Evolutionary conservation across 2,797 vertebrate species (phyloP).

Genomic region (Distichodus sexfasciatus): DNA sequence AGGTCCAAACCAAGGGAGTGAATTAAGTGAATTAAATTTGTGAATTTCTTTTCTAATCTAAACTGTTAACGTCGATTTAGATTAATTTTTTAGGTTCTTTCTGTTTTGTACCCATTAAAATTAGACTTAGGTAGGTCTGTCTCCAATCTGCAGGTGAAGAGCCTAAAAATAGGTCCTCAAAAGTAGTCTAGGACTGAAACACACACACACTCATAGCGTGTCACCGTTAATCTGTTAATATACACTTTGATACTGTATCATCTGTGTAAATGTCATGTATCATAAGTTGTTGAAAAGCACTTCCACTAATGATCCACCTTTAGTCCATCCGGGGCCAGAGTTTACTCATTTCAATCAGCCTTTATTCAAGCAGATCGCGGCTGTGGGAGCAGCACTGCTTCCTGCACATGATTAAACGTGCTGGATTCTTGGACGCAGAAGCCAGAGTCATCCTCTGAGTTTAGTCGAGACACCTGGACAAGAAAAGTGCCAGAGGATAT

Average conservation of each 20-base stretch:
- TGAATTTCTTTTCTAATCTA: too few species aligned
- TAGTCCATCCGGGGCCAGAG: conserved; percentile 31
- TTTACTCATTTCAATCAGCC: conserved; percentile 46
- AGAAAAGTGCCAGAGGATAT: conserved; percentile 37
- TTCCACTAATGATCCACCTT: conserved; percentile 38
- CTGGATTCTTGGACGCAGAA: conserved; percentile 31
- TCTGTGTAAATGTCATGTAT: conserved; percentile 27
- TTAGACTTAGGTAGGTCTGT: too few species aligned
- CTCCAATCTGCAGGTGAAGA: too few species aligned
- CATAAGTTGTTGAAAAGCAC: conserved; percentile 25
- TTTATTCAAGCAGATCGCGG: conserved; percentile 46
- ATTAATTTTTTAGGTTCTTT: too few species aligned
- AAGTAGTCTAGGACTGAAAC: too few species aligned
- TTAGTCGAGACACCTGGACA: conserved; percentile 39
- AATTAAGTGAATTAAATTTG: too few species aligned
- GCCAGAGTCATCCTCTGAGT: conserved; percentile 38
- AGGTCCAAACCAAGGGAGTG: too few species aligned
- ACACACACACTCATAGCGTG: not conserved
- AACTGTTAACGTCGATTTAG: too few species aligned
- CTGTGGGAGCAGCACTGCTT: conserved; percentile 31
- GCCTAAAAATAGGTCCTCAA: too few species aligned
- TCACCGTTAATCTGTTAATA: conserved; percentile 2
- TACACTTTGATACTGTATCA: conserved; percentile 19
- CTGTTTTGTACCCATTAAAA: too few species aligned
- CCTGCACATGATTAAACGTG: conserved; percentile 44